Conservation (phyloP, 2,113 vertebrate species). For the Macquaria ambigua region DNA sequence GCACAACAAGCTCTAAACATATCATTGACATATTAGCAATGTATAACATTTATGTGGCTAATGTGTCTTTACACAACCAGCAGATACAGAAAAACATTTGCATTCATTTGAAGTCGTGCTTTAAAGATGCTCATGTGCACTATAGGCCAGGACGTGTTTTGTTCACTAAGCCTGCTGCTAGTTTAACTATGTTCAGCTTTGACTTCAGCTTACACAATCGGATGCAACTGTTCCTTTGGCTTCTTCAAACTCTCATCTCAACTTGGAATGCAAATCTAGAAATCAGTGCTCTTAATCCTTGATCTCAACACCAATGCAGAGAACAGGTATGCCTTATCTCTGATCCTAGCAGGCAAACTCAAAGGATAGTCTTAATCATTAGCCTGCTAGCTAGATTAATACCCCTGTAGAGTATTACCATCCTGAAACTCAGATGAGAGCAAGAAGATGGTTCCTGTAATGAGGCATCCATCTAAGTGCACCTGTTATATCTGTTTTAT, state of each 20-base stretch:
- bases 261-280: constrained; percentile 37
- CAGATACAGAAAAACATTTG: neutral
- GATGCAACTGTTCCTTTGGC: constrained; percentile 9
- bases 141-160: neutral
- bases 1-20: too few relatives aligned
- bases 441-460: constrained; percentile 57
- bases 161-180: neutral
- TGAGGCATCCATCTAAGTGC: constrained; percentile 64
- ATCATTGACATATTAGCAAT: too few relatives aligned
- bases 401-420: constrained; percentile 44
- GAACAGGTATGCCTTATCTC: constrained; percentile 39
- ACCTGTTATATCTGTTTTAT: constrained; percentile 69
- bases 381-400: constrained; percentile 58
- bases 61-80: too few relatives aligned
- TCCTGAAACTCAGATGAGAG: constrained; percentile 61
- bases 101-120: neutral
- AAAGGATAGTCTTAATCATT: constrained; percentile 64
- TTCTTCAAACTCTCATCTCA: constrained; percentile 27
- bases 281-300: constrained; percentile 46
- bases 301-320: constrained; percentile 27
- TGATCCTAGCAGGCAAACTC: constrained; percentile 48
- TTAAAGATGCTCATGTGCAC: neutral
- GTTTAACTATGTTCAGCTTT: neutral
- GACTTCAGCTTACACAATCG: constrained; percentile 13
- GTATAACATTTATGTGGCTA: too few relatives aligned